Evolutionary conservation across 1,140 invertebrate genomes (phyloP).

Genomic region (Macrobrachium nipponense): DNA sequence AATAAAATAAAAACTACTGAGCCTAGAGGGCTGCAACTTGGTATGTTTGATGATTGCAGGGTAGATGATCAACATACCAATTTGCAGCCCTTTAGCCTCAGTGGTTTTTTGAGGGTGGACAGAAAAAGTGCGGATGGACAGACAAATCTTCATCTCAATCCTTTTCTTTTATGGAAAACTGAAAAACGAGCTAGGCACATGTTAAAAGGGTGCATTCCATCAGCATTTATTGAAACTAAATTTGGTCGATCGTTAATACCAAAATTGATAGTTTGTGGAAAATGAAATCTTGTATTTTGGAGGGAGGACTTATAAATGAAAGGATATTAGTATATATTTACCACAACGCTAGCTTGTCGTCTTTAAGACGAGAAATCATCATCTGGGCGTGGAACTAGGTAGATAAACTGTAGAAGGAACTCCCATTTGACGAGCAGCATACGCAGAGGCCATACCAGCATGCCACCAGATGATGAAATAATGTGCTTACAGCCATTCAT

Average conservation of each 20-base stretch:
- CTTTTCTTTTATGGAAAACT: no score
- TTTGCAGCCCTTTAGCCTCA: no score
- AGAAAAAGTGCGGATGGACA: no score
- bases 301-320: no score
- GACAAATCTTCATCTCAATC: no score
- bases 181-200: not conserved
- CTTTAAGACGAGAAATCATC: slow-evolving; percentile 68
- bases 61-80: no score
- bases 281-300: no score
- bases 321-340: slow-evolving; percentile 26
- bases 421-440: slow-evolving; percentile 68
- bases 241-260: not conserved
- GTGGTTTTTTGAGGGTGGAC: no score
- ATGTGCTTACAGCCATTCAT: slow-evolving; percentile 68
- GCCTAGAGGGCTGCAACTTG: no score
- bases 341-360: slow-evolving; percentile 66
- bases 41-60: no score
- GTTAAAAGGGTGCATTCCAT: not conserved
- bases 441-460: slow-evolving; percentile 73
- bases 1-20: no score
- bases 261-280: no score
- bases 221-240: not conserved
- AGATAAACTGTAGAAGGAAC: slow-evolving; percentile 70
- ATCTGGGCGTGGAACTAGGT: slow-evolving; percentile 68
- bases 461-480: slow-evolving; percentile 73